phyloP scores from a whole-genome alignment of 2,888 invertebrate species.

The Xestia xanthographa region DNA sequence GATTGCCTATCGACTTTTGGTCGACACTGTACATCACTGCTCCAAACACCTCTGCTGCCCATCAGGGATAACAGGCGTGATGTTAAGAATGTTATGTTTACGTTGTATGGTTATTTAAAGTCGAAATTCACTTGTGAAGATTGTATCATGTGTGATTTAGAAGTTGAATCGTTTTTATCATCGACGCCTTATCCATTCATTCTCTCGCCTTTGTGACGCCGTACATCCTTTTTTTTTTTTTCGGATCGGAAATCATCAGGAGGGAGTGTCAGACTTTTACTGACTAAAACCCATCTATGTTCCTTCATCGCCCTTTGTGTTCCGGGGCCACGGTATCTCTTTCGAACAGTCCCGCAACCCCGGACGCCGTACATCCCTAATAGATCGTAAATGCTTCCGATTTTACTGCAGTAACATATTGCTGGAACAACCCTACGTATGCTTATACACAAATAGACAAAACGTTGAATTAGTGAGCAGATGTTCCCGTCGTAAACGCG shows the following conservation, averaged over 20 bases:
- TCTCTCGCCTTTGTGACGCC: slow-evolving; percentile 25
- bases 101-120: background rate
- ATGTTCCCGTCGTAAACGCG: slow-evolving; percentile 49
- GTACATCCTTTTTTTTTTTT: too few species aligned
- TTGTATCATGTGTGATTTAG: background rate
- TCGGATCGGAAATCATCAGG: too few species aligned
- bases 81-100: background rate
- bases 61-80: too few species aligned
- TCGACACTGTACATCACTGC: too few species aligned
- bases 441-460: slow-evolving; percentile 46
- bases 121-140: background rate
- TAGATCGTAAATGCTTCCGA: slow-evolving; percentile 43
- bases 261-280: too few species aligned
- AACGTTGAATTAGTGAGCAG: slow-evolving; percentile 55
- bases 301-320: too few species aligned
- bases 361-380: slow-evolving; percentile 21
- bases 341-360: too few species aligned
- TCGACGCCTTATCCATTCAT: slow-evolving; percentile 19
- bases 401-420: slow-evolving; percentile 57
- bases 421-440: slow-evolving; percentile 28
- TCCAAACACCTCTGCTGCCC: too few species aligned
- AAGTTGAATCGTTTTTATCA: background rate
- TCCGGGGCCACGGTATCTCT: too few species aligned
- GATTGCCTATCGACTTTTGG: too few species aligned
- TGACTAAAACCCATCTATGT: too few species aligned